Conservation (phyloP, 2,888 invertebrate genomes). For the Dryadula phaetusa region DNA sequence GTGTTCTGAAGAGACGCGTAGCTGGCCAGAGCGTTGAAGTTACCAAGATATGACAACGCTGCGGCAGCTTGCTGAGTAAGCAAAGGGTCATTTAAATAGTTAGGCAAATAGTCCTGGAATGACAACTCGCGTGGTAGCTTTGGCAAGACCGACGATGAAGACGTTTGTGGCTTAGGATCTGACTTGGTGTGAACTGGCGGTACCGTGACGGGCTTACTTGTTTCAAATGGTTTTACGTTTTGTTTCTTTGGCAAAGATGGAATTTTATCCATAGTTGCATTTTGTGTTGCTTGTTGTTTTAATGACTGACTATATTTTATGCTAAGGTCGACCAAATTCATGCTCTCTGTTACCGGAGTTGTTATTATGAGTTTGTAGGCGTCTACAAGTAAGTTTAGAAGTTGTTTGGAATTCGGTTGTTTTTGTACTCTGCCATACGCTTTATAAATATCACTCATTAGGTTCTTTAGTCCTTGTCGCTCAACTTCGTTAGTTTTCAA, state of each 20-base stretch:
- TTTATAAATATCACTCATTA: conserved; percentile 85
- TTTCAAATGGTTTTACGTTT: conserved; percentile 58
- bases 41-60: conserved; percentile 69
- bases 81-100: conserved; percentile 65
- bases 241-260: conserved; percentile 73
- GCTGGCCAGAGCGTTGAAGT: conserved; percentile 68
- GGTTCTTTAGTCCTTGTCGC: conserved; percentile 76
- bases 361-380: conserved; percentile 87
- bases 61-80: conserved; percentile 72
- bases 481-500: conserved; percentile 76
- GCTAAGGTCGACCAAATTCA: conserved; percentile 87
- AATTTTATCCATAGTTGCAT: conserved; percentile 67
- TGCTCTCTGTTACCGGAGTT: conserved; percentile 85
- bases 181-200: conserved; percentile 51
- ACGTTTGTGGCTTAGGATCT: conserved; percentile 51
- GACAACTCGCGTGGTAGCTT: conserved; percentile 73
- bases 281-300: conserved; percentile 76
- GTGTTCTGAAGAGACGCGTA: conserved; percentile 64
- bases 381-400: conserved; percentile 87
- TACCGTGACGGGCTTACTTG: conserved; percentile 51
- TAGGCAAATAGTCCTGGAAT: conserved; percentile 71
- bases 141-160: conserved; percentile 55
- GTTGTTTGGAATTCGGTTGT: conserved; percentile 83
- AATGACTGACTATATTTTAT: conserved; percentile 88
- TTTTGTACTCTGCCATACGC: conserved; percentile 89